Evolutionary conservation across 1,140 invertebrate species (phyloP), one percentile per base, ranked within the genome.

Genomic region (Achroia grisella): DNA sequence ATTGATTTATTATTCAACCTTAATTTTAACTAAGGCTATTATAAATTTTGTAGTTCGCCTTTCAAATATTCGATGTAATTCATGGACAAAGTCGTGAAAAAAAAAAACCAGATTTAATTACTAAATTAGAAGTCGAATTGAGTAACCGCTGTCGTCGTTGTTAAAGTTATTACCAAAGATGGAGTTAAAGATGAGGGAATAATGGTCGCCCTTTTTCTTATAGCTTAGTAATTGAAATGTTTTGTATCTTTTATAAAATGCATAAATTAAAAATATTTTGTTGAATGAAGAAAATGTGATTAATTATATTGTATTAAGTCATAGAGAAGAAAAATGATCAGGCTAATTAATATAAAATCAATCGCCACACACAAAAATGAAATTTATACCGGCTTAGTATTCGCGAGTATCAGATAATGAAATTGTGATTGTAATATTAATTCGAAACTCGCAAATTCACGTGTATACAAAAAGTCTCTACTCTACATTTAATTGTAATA

Each of bases 111-210:
- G 17, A 6, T 23, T 23, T 23, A 23, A 23, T 23, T 23, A 17
- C 3, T 17, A 37, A 13, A 44, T 34, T 44, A 36, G 42, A 44
- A 29, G 15, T 30, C 28, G 10, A 32, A 44, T 36, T 13, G 9
- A 42, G 14, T 10, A 37, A 28, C 27, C 27, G 62, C 66, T 74
- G 57, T 67, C 70, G 23, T n/a, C 64, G 67, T 75, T 77, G 67
- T 71, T 81, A 70, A 78, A 62, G 71, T 71, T 74, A 70, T 80
- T 80, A 84, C 80, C 80, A 84, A 84, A 84, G 80, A 83, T 77
- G 73, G 71, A 69, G 69, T 66, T 76, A 61, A 63, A 52, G 17
- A 66, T 52, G 49, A 62, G 59, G 69, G 61, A 59, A 64, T 52
- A 66, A 62, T 60, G 54, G 62, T 61, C 60, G 55, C 65, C 62